Conservation (phyloP, 2,888 invertebrate species). For the Bruchidius siliquastri region DNA sequence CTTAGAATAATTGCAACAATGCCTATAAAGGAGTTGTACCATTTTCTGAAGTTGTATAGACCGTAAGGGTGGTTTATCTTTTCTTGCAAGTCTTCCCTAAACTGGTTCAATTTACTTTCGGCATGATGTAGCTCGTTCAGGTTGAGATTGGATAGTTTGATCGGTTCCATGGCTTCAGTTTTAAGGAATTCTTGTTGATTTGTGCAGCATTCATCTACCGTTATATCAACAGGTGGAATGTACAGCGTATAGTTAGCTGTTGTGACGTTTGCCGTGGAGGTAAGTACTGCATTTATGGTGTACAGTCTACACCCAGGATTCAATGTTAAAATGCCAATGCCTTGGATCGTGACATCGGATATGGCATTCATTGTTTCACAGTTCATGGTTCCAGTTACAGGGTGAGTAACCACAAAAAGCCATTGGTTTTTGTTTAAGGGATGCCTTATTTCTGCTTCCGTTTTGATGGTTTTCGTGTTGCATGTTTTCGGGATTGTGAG, state of each 20-base stretch:
- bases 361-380: neutral
- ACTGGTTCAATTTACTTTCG: neutral
- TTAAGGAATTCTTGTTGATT: slow-evolving; percentile 5
- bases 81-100: too few species aligned
- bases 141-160: neutral
- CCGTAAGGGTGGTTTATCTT: too few species aligned
- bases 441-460: slow-evolving; percentile 5
- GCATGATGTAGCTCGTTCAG: neutral
- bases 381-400: slow-evolving; percentile 2
- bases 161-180: neutral
- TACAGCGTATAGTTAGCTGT: slow-evolving; percentile 1
- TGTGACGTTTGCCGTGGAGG: neutral
- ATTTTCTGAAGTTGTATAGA: too few species aligned
- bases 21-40: too few species aligned
- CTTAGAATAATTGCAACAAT: too few species aligned
- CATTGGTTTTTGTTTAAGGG: slow-evolving; percentile 2
- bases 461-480: slow-evolving; percentile 2
- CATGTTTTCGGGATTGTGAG: slow-evolving; percentile 1
- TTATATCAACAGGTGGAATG: slow-evolving; percentile 6
- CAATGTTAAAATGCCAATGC: slow-evolving; percentile 2
- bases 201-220: slow-evolving; percentile 4
- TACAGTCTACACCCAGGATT: neutral
- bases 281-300: neutral
- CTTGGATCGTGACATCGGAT: neutral
- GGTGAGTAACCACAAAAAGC: slow-evolving; percentile 2